Percentiles rank a stretch among this genome's conserved stretches.
These are phyloP conservation scores for Scaptomyza montana DNA, from an alignment of 1,140 invertebrate genomes.

Conservation along the genomic window DNA sequence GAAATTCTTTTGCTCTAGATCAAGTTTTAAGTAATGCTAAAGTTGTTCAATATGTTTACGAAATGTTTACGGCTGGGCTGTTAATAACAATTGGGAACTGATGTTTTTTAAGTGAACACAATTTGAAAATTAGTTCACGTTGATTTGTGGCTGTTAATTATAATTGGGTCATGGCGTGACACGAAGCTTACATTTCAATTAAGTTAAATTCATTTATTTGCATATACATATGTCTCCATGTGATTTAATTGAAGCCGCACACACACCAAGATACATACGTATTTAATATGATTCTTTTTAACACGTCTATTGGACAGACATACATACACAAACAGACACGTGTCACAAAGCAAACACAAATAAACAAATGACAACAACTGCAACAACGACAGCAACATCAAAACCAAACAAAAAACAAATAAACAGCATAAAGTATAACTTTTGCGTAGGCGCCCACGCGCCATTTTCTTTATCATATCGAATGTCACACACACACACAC, in stretches of 20 bases:
- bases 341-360: slow-evolving; percentile 24
- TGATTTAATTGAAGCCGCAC: slow-evolving; percentile 45
- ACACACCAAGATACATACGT: slow-evolving; percentile 5
- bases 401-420: slow-evolving; percentile 36
- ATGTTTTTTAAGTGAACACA: slow-evolving; percentile 1
- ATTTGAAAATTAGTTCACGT: slow-evolving; percentile 33
- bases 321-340: slow-evolving; percentile 3
- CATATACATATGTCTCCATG: slow-evolving; percentile 36
- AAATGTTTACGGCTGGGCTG: background rate
- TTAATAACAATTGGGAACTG: slow-evolving; percentile 16
- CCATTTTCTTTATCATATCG: slow-evolving; percentile 1
- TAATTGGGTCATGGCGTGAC: slow-evolving; percentile 31
- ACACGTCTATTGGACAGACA: slow-evolving; percentile 9
- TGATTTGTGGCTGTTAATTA: slow-evolving; percentile 36
- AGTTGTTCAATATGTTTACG: background rate
- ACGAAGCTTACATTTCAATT: slow-evolving; percentile 46
- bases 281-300: slow-evolving; percentile 39
- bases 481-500: background rate
- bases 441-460: slow-evolving; percentile 44
- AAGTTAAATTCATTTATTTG: slow-evolving; percentile 73
- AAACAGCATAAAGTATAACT: slow-evolving; percentile 32
- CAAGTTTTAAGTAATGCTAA: slow-evolving; percentile 1
- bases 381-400: slow-evolving; percentile 27
- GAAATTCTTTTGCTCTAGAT: background rate
- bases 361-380: slow-evolving; percentile 39